Conservation (phyloP, 1,140 invertebrate genomes). For the Leptestheria dahalacensis region DNA sequence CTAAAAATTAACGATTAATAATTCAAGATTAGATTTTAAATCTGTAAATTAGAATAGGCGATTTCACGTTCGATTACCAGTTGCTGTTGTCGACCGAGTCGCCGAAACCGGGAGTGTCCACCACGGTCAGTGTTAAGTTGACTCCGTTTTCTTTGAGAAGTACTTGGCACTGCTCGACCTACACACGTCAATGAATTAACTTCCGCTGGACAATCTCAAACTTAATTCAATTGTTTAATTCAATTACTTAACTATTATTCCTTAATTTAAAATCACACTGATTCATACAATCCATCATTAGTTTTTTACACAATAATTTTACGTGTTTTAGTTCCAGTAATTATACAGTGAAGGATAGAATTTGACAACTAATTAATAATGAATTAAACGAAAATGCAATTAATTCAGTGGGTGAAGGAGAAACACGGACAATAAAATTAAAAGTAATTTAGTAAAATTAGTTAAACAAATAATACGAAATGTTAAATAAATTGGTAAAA, state of each 20-base stretch:
- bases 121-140: conserved; percentile 38
- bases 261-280: too few relatives aligned
- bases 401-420: background rate
- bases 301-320: too few relatives aligned
- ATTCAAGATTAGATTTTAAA: background rate
- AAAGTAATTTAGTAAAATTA: background rate
- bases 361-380: background rate
- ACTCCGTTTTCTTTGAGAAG: conserved; percentile 66
- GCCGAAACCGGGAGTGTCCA: conserved; percentile 54
- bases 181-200: too few relatives aligned
- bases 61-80: conserved; percentile 39
- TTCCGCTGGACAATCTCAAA: too few relatives aligned
- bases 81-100: conserved; percentile 48
- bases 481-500: background rate
- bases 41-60: background rate
- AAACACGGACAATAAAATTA: background rate
- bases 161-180: conserved; percentile 86
- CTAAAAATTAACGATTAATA: background rate
- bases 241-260: too few relatives aligned
- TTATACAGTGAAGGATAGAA: background rate
- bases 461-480: background rate
- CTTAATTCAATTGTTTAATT: too few relatives aligned
- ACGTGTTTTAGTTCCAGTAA: too few relatives aligned
- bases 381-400: background rate
- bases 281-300: too few relatives aligned